Percentiles rank a stretch among this genome's conserved stretches.
Evolutionary conservation across 30 jellyfish, hydroid and myxozoan genomes (phyloP).

Genomic region (Hydractinia symbiolongicarpus): DNA sequence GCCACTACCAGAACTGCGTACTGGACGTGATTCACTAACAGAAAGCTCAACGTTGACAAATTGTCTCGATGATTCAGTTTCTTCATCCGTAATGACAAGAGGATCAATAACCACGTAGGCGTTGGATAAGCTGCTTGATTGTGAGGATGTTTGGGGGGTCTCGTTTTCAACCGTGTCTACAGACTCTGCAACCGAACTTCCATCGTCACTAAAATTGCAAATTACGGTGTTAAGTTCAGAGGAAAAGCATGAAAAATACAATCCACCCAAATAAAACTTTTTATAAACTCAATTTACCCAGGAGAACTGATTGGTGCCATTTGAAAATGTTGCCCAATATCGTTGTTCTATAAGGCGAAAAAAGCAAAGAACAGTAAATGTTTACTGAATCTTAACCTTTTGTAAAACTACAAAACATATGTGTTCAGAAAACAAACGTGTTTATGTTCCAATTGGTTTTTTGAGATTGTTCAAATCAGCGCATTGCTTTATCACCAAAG

Average conservation of each 20-base stretch:
- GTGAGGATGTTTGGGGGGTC: conserved; percentile 5
- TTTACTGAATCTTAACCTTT: too few relatives aligned
- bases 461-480: too few relatives aligned
- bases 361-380: too few relatives aligned
- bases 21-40: conserved; percentile 83
- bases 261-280: too few relatives aligned
- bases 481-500: too few relatives aligned
- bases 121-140: conserved; percentile 2
- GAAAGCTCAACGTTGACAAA: conserved; percentile 84
- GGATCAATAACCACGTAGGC: conserved; percentile 9
- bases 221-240: not conserved
- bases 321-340: too few relatives aligned
- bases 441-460: too few relatives aligned
- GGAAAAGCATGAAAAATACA: not conserved
- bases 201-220: not conserved
- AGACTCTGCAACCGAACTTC: conserved; percentile 1
- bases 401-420: too few relatives aligned
- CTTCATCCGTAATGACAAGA: conserved; percentile 71
- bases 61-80: conserved; percentile 77
- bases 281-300: too few relatives aligned
- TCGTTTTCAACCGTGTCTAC: conserved; percentile 1
- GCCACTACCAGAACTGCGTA: conserved; percentile 85
- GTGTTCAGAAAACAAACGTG: too few relatives aligned
- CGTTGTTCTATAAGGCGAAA: too few relatives aligned
- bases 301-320: too few relatives aligned